Conservation (phyloP, 23 tunicate species). For the Diplosoma virens region DNA sequence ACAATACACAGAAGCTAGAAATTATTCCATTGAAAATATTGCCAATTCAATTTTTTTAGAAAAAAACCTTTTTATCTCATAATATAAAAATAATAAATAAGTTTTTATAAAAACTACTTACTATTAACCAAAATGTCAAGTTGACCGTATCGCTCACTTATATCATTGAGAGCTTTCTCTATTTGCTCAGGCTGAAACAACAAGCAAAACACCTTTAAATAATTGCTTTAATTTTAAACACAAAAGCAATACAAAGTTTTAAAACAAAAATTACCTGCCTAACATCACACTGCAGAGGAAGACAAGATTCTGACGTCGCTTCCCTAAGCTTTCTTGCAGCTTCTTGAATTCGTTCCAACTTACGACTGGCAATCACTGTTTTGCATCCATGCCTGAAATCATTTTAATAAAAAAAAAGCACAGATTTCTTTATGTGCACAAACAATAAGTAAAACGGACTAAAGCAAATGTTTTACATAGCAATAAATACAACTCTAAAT, state of each 20-base stretch:
- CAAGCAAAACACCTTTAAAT: background rate
- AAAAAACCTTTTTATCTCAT: too few relatives aligned
- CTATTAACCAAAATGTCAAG: slow-evolving; percentile 76
- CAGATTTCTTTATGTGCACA: too few relatives aligned
- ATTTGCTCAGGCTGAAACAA: slow-evolving; percentile 49
- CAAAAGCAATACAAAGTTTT: background rate
- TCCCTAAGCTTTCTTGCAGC: slow-evolving; percentile 59
- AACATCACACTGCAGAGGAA: slow-evolving; percentile 72
- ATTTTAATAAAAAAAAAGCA: too few relatives aligned
- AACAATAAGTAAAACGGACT: too few relatives aligned
- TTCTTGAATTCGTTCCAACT: slow-evolving; percentile 65
- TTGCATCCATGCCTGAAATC: slow-evolving; percentile 86
- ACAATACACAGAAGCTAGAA: too few relatives aligned
- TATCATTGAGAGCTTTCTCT: slow-evolving; percentile 33
- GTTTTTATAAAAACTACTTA: slow-evolving; percentile 22
- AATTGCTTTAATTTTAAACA: background rate
- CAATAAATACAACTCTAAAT: too few relatives aligned
- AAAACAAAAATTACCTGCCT: slow-evolving; percentile 33
- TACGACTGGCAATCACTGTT: slow-evolving; percentile 82
- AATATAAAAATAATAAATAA: background rate
- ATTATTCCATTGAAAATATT: too few relatives aligned
- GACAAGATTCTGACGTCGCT: slow-evolving; percentile 71
- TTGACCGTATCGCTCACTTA: slow-evolving; percentile 40
- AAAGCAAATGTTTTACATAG: too few relatives aligned
- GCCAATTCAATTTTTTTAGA: too few relatives aligned